Evolutionary conservation across 1,140 invertebrate species (phyloP), one percentile per base, ranked within the genome.

Genomic region (Latrodectus geometricus): DNA sequence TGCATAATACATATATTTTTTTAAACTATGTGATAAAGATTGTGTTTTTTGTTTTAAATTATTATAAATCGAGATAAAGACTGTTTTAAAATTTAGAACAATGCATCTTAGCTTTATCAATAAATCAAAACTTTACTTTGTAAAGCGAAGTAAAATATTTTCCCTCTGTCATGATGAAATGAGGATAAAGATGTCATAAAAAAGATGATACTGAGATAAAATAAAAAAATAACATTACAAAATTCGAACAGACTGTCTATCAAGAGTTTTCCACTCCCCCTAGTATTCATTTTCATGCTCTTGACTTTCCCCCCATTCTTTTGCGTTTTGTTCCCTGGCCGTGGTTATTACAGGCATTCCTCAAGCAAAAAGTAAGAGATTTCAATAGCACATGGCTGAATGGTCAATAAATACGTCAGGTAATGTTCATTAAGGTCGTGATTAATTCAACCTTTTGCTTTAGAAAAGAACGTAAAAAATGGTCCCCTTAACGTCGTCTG

Each of bases 371-470:
- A 61, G 52, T 73, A 82, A 73, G 54, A 49, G 69, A 82, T 82
- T 82, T 82, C 79, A 82, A 73, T 73, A 73, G 79, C 35, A 82
- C 23, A 61, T 61, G 79, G 21, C 69, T 73, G 52, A 82, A 82
- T 73, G 79, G 79, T 82, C 79, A 82, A 82, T 82, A 82, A 82
- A 72, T 82, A 73, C 69, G 79, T 82, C 69, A 82, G 69, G 79
- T 82, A 82, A 23, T 54, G 79, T 82, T 82, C 79, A 82, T 82
- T 82, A 82, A 82, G 69, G 23, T 50, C 9, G 23, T 82, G 79
- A 82, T 82, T 82, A 82, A 82, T 82, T 82, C 69, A 82, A 68
- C 69, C 49, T 72, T 69, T 68, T 70, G 78, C 66, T 61, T 80
- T 35, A 70, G 78, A 70, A 52, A 73, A 48, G 15, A 73, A 23